Evolutionary conservation across 1,140 invertebrate genomes (phyloP).

Genomic region (Lanistes nyassanus): DNA sequence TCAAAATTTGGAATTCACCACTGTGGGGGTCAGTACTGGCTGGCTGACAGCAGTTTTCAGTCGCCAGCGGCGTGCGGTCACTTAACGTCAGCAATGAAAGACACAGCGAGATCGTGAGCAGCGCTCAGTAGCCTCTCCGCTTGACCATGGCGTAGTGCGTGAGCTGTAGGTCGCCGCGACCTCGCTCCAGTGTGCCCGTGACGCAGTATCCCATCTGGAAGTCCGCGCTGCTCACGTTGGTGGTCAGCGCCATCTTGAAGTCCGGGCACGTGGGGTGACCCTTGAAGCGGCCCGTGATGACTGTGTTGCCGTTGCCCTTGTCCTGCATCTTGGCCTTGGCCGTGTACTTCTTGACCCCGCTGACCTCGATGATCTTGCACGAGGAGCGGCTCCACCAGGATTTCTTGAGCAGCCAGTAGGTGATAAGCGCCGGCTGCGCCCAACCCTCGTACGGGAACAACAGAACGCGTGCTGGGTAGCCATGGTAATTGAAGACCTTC

Average conservation of each 20-base stretch:
- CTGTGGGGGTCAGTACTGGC: too few species aligned
- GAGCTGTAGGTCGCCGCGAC: conserved; percentile 81
- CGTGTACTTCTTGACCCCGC: conserved; percentile 81
- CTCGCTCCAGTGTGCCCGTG: conserved; percentile 85
- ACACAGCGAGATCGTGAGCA: background rate
- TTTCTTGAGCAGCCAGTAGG: conserved; percentile 87
- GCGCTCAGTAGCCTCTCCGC: conserved; percentile 69
- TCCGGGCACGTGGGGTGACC: conserved; percentile 70
- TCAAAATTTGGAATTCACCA: background rate
- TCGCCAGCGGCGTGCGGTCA: background rate
- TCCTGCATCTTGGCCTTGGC: conserved; percentile 84
- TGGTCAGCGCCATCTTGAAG: conserved; percentile 77
- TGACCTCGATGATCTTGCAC: conserved; percentile 81
- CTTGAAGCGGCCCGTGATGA: conserved; percentile 85
- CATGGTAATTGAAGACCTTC: conserved; percentile 78
- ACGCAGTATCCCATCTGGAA: conserved; percentile 90
- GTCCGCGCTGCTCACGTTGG: conserved; percentile 81
- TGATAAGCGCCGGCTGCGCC: conserved; percentile 84
- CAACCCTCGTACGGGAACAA: conserved; percentile 88
- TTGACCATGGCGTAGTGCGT: conserved; percentile 87
- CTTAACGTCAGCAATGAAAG: background rate
- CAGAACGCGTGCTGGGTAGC: conserved; percentile 79
- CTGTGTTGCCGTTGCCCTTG: conserved; percentile 78
- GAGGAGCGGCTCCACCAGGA: conserved; percentile 84
- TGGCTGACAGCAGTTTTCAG: too few species aligned